Evolutionary conservation across 2,888 invertebrate species (phyloP), one percentile per base, ranked within the genome.

Genomic region (Yponomeuta cagnagella): DNA sequence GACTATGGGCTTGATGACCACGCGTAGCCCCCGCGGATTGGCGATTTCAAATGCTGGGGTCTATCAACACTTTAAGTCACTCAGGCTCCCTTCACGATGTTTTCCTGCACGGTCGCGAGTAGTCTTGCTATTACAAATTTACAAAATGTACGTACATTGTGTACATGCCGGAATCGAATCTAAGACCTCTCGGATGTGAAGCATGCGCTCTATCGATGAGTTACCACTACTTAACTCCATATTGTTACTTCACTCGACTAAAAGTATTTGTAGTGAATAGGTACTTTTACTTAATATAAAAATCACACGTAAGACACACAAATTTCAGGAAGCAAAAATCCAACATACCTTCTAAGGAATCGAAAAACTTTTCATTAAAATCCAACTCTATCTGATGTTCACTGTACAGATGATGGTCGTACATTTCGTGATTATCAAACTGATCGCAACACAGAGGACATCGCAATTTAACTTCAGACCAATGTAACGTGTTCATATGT

Each of bases 401-500:
- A 8, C 33, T 67, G 37, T 8, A 58, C 58, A 70, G 37, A 67
- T 70, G 70, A 5, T 6, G 3, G 30, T 70, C 70, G n/a, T 67
- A 68, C 1, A 37, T 67, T 37, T 58, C 58, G 30, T 70, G 70
- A 52, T 67, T 9, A 5, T 33, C 33, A 23, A 67, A 66, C 31
- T 3, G 15, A 2, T 58, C 37, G 3, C 33, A 37, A 33, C 70
- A 70, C 10, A 67, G 10, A 1, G 52, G 70, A 68, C 70, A 70
- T 2, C 52, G 48, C 58, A 58, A 12, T 37, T 68, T 67, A 66
- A 43, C 5, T 63, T 64, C 70, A 1, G 69, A 15, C 72, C 72
- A 72, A 63, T 72, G 71, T 58, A 31, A 12, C 31, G 8, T 68
- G 23, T 68, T 52, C 71, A 72, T 71, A 58, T 72, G 72, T 15